phyloP scores from a whole-genome alignment of 2,797 vertebrate genomes.

The Tinamus major region DNA sequence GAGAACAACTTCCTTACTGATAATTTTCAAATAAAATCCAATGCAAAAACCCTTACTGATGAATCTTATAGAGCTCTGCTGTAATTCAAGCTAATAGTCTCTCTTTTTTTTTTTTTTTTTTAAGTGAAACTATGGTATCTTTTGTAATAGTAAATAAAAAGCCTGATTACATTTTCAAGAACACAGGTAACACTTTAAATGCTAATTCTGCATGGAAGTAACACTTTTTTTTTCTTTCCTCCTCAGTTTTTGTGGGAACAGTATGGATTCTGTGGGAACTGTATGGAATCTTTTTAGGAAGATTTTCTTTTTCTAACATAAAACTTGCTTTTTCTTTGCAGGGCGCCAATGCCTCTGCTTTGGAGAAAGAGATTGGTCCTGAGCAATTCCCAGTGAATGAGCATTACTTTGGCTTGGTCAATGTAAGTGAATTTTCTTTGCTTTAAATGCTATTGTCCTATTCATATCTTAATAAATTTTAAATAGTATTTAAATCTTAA shows the following conservation, averaged over 20 bases:
- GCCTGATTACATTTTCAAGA: not conserved
- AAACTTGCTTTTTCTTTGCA: not conserved
- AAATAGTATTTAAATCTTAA: not conserved
- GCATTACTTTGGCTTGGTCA: constrained; percentile 80
- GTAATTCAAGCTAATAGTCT: not conserved
- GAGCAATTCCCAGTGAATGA: constrained; percentile 80
- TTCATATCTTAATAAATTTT: not conserved
- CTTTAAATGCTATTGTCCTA: not conserved
- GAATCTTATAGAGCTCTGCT: not conserved
- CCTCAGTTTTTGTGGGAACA: not conserved
- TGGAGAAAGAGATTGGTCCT: constrained; percentile 82
- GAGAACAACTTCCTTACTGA: not conserved
- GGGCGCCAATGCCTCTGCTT: constrained; percentile 80
- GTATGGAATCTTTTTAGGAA: not conserved
- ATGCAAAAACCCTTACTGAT: not conserved
- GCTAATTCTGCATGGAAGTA: not conserved
- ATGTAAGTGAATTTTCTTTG: constrained; percentile 62
- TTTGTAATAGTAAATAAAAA: not conserved
- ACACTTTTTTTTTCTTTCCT: not conserved
- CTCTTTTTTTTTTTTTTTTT: not conserved
- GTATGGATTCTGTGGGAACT: not conserved
- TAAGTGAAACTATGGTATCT: not conserved
- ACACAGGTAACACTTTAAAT: not conserved
- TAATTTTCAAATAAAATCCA: not conserved
- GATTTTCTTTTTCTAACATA: not conserved